Evolutionary conservation across 2,888 invertebrate species (phyloP), one percentile per base, ranked within the genome.

Genomic region (Dorcus parallelipipedus): DNA sequence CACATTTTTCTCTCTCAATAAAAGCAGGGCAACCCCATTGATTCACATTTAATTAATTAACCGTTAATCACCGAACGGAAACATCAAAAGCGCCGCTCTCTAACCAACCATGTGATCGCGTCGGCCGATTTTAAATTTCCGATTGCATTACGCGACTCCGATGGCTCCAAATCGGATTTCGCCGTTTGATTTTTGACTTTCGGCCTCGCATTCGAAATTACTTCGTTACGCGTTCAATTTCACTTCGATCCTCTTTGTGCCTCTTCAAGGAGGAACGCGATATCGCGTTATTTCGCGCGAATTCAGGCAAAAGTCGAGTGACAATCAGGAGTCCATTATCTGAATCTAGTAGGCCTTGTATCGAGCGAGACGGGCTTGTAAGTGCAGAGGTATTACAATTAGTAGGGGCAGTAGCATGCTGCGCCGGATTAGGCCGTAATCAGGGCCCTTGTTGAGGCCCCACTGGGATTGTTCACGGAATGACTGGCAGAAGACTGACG

Each of bases 361-460:
- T 38, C 47, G 9, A 20, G 54, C 45, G 39, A 26, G 38, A 45
- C 45, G 59, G 50, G 54, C 52, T 55, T 50, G 55, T 56, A 51
- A 55, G 61, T 67, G 64, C 63, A 64, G 64, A 66, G 74, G 77
- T 74, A 75, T 77, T 77, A 77, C 76, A 77, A 77, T 76, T 77
- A 77, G 76, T 73, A 72, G 69, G 71, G 71, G 72, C 76, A 75
- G 77, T 76, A 76, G 76, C 77, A 67, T 76, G 77, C 77, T 78
- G 77, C 68, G 77, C 68, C 59, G 76, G 77, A 76, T 76, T 78
- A 76, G 65, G 58, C 58, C 61, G 69, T 70, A 71, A 71, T 71
- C 70, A 69, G 67, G 62, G 52, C 59, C 60, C 62, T 64, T 64
- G 63, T 64, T 64, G 58, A 54, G 42, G 59, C 56, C 58, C 66